Evolutionary conservation across 1,140 invertebrate genomes (phyloP).

Genomic region (Drosophila mauritiana): DNA sequence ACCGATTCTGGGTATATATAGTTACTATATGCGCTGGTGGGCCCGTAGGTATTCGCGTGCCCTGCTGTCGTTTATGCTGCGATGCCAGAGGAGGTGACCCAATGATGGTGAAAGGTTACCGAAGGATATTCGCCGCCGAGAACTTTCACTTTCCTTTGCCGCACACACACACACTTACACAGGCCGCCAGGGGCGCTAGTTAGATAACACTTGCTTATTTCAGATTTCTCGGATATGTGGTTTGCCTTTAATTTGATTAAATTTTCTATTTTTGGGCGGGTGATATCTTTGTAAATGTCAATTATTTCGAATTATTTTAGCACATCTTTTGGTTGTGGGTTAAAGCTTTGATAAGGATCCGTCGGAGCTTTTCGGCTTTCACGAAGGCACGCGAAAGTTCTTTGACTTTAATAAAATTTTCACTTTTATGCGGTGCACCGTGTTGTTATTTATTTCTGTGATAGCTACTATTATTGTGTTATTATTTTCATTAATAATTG

Average conservation of each 20-base stretch:
- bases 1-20: constrained; percentile 44
- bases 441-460: constrained; percentile 14
- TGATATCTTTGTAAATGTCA: neutral
- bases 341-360: constrained; percentile 37
- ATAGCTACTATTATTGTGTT: constrained; percentile 15
- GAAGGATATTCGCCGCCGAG: constrained; percentile 44
- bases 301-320: constrained; percentile 8
- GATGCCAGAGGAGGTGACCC: constrained; percentile 37
- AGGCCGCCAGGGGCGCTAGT: constrained; percentile 48
- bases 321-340: constrained; percentile 27
- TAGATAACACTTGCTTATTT: constrained; percentile 63
- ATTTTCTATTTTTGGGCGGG: neutral
- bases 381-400: constrained; percentile 18
- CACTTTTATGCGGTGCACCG: constrained; percentile 2
- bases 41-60: constrained; percentile 53
- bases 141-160: constrained; percentile 66
- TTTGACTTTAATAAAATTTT: constrained; percentile 20
- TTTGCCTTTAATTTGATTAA: constrained; percentile 14
- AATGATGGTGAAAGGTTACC: constrained; percentile 31
- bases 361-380: constrained; percentile 32
- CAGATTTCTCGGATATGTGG: constrained; percentile 29
- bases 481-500: constrained; percentile 9
- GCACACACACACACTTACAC: constrained; percentile 15
- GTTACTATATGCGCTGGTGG: constrained; percentile 23
- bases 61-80: constrained; percentile 45